A percentile compares a stretch with the other conserved stretches of the same genome.
phyloP scores from a whole-genome alignment of 2,888 invertebrate genomes.

The Aleiodes alternator region DNA sequence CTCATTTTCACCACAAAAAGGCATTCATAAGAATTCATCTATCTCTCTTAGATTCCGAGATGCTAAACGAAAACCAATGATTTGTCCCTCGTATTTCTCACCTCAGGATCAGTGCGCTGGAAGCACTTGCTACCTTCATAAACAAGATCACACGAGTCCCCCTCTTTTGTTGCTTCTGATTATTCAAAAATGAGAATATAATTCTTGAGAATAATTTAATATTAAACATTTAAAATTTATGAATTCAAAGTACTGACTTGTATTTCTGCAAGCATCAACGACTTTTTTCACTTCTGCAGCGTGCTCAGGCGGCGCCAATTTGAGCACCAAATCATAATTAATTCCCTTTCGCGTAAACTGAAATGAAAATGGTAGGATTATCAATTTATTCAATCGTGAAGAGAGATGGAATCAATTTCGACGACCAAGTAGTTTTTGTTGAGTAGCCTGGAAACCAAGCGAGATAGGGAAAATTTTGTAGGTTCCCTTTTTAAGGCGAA shows the following conservation, averaged over 20 bases:
- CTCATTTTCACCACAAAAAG: too few species aligned
- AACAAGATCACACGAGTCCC: constrained; percentile 5
- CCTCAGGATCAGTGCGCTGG: neutral
- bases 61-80: too few species aligned
- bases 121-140: constrained; percentile 23
- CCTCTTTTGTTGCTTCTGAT: constrained; percentile 18
- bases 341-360: constrained; percentile 4
- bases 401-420: too few species aligned
- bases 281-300: neutral
- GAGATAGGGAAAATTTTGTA: too few species aligned
- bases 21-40: too few species aligned
- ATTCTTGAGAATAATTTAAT: neutral
- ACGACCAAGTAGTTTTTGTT: too few species aligned
- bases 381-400: neutral
- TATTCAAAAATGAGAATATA: neutral
- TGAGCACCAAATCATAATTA: neutral
- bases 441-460: too few species aligned
- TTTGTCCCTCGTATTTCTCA: neutral
- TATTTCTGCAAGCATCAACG: neutral
- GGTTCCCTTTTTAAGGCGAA: too few species aligned
- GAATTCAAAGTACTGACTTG: neutral
- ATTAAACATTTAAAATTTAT: neutral
- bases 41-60: too few species aligned
- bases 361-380: neutral
- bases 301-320: constrained; percentile 13